Conservation (phyloP, 2,888 invertebrate species). For the Coenonympha arcania region DNA sequence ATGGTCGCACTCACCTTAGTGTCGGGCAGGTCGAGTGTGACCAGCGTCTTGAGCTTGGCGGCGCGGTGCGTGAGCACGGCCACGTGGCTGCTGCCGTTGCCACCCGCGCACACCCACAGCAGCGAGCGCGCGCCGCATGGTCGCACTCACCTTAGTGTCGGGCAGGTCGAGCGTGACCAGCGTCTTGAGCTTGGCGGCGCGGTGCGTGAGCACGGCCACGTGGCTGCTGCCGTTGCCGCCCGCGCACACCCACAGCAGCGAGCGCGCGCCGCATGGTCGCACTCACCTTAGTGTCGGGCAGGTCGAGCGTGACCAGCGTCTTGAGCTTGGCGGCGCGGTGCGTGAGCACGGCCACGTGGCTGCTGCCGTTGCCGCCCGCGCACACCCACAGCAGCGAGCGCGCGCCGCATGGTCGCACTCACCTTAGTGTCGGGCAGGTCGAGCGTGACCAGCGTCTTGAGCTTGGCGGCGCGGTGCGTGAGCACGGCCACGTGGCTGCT, state of each 20-base stretch:
- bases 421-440: slow-evolving; percentile 86
- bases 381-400: slow-evolving; percentile 93
- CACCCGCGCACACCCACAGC: slow-evolving; percentile 92
- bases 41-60: slow-evolving; percentile 81
- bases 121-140: slow-evolving; percentile 82
- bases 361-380: slow-evolving; percentile 80
- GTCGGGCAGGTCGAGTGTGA: slow-evolving; percentile 84
- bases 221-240: slow-evolving; percentile 81
- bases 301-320: slow-evolving; percentile 83
- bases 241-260: slow-evolving; percentile 93
- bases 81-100: slow-evolving; percentile 80
- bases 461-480: slow-evolving; percentile 81
- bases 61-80: slow-evolving; percentile 85
- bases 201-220: slow-evolving; percentile 85
- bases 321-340: slow-evolving; percentile 83
- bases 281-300: slow-evolving; percentile 85
- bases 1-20: slow-evolving; percentile 78
- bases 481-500: slow-evolving; percentile 84
- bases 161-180: slow-evolving; percentile 84
- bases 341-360: slow-evolving; percentile 85
- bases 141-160: slow-evolving; percentile 81
- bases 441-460: slow-evolving; percentile 83
- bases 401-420: slow-evolving; percentile 74
- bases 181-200: slow-evolving; percentile 82
- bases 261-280: slow-evolving; percentile 78